A percentile compares a stretch with the other conserved stretches of the same genome.
Evolutionary conservation across 2,113 vertebrate species (phyloP).

Genomic region (Bubo bubo): DNA sequence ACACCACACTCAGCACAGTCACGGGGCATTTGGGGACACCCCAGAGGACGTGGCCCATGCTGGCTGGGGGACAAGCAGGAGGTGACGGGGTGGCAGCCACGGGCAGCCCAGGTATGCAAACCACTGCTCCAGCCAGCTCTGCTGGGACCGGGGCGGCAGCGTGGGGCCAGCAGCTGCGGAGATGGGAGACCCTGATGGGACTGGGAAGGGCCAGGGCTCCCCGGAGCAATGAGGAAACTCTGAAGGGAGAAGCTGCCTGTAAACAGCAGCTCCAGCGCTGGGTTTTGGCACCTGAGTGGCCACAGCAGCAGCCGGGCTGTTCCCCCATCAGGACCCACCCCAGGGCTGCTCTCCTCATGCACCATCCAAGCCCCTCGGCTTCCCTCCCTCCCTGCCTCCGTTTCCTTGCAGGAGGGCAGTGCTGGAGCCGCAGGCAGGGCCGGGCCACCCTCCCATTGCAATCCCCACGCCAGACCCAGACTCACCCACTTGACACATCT

Average conservation of each 20-base stretch:
- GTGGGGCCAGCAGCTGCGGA: not conserved
- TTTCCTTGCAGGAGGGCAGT: not conserved
- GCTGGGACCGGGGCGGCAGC: not conserved
- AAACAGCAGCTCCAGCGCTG: accelerated
- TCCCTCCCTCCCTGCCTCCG: not conserved
- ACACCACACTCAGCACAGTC: not conserved
- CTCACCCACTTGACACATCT: constrained; percentile 76
- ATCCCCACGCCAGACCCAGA: accelerated
- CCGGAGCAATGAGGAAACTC: accelerated
- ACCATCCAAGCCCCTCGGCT: accelerated
- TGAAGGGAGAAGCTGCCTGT: not conserved
- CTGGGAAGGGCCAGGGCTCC: not conserved
- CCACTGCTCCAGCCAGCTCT: not conserved
- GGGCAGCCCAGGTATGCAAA: not conserved
- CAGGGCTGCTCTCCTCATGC: accelerated
- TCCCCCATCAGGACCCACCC: accelerated
- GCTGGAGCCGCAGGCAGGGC: not conserved
- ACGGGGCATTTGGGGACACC: not conserved
- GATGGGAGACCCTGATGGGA: not conserved
- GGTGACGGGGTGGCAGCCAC: not conserved
- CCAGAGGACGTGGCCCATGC: accelerated
- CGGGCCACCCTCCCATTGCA: accelerated
- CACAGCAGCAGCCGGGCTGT: accelerated
- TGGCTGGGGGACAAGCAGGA: not conserved
- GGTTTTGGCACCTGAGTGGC: accelerated